These are phyloP conservation scores for Myotis myotis DNA, from an alignment of 2,797 vertebrate species.

Conservation along the genomic window DNA sequence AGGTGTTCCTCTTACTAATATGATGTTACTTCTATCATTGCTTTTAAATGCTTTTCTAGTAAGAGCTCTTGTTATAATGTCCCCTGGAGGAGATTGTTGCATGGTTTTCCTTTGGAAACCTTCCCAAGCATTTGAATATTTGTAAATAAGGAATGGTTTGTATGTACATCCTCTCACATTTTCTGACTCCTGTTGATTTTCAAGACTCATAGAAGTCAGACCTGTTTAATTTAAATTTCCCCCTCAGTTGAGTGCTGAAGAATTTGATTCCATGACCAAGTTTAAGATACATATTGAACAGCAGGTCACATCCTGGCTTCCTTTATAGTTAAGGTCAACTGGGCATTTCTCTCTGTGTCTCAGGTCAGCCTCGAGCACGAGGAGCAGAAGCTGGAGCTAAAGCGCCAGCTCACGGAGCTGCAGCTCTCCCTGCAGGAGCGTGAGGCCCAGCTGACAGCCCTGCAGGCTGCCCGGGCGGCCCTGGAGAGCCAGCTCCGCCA, in stretches of 20 bases:
- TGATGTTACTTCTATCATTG: slow-evolving; percentile 49
- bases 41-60: slow-evolving; percentile 36
- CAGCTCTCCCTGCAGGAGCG: slow-evolving; percentile 95
- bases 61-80: slow-evolving; percentile 20
- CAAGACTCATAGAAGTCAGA: slow-evolving; percentile 20
- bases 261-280: background rate
- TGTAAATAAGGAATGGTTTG: background rate
- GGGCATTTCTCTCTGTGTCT: background rate
- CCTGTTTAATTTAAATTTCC: background rate
- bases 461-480: slow-evolving; percentile 92
- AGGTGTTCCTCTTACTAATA: slow-evolving; percentile 13
- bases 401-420: slow-evolving; percentile 94
- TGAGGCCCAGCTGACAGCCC: slow-evolving; percentile 93
- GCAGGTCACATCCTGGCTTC: background rate
- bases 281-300: background rate
- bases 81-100: background rate
- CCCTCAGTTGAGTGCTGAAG: background rate
- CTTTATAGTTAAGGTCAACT: background rate
- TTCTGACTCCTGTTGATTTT: slow-evolving; percentile 17
- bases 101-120: slow-evolving; percentile 27
- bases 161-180: background rate
- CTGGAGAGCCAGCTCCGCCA: slow-evolving; percentile 95
- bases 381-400: slow-evolving; percentile 95
- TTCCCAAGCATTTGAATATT: slow-evolving; percentile 15
- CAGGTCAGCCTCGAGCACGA: slow-evolving; percentile 95